Base-by-base conservation (phyloP, 1,140 invertebrate species). In the Dinothrombium tinctorium region DNA sequence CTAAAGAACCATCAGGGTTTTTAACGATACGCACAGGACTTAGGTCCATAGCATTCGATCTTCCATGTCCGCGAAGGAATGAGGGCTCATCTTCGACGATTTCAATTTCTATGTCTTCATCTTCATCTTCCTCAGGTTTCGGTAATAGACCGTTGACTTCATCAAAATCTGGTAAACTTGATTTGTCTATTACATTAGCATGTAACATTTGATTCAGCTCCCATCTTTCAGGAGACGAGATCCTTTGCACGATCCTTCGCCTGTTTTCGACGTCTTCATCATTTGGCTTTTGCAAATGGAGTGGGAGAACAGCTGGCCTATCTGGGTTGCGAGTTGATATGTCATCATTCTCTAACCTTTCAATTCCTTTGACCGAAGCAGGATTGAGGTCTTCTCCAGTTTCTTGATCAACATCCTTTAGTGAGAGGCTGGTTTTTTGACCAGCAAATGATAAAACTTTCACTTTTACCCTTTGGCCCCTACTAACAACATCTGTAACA, bases 81-180 rank as follows among this genome's bases (percentile, higher is more conserved):
- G 89, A 80, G 0, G 92, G 82, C 55, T 98, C 90, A 42, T 99
- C 92, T 61, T 99, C 94, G 0, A 95, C 89, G 26, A 99, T 64
- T 60, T 99, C 94, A 45, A 99, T 95, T 63, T 99, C 94, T 37
- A 99, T 80, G 56, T 99, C 94, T 51, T 94, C 92, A 57, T 96
- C 90, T 45, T 74, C 74, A 42, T 81, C 81, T 41, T 84, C 80
- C 52, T 86, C 81, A 40, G 76, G 73, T 56, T 82, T 80, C 0
- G 80, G 55, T 35, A 62, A 42, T 3, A 83, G 57, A 32, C 82
- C 81, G 7, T 76, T 81, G 54, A 86, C 80, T 45, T 79, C 79
- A 51, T 89, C 83, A 55, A 89, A 87, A 54, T 87, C 81, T 2
- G 82, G 83, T 32, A 87, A 56, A 56, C 90, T 83, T 53, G 72